Evolutionary conservation across 2,113 vertebrate genomes (phyloP), one percentile per base, ranked within the genome.

Genomic region (Tyto alba): DNA sequence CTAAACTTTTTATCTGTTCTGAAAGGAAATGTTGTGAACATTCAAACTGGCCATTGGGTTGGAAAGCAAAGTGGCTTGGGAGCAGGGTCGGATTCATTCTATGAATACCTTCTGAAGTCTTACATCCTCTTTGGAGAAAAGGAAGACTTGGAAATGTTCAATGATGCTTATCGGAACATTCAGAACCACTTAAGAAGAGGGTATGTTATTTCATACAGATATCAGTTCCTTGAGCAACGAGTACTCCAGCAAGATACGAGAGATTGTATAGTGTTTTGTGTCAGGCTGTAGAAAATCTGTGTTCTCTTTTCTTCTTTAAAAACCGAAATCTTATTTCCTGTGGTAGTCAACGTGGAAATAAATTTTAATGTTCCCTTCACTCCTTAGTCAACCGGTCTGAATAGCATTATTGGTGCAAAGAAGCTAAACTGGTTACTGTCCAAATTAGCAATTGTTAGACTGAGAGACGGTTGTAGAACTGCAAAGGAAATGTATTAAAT

Each of bases 31-130:
- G 99, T 99, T 68, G 99, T 99, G 75, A 99, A 99, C 94, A 99
- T 99, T 96, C 99, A 99, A 97, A 99, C 99, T 8, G 99, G 99
- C 62, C 99, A 99, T 41, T 99, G 99, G 99, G 99, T 99, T 68
- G 98, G 99, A 40, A 99, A 98, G 97, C 99, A 99, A 94, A 99
- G 99, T n/a, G 99, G 99, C 13, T 94, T 99, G 72, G 99, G 99
- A 59, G 99, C 99, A 7, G 99, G 99, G 9, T 98, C 99, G 74
- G 99, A 99, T 89, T 99, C 99, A 0, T 99, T 99, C 97, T 99
- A 99, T 34, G 99, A 99, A 92, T 99, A 99, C 93, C 98, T 99
- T 77, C 98, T 99, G 62, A 99, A 99, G 91, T 99, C 99, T 3
- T 99, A 99, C 98, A 99, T 99, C 87, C 98, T 99, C 41, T 99